Evolutionary conservation across 2,797 vertebrate genomes (phyloP), one percentile per base, ranked within the genome.

Genomic region (Scolopax rusticola): DNA sequence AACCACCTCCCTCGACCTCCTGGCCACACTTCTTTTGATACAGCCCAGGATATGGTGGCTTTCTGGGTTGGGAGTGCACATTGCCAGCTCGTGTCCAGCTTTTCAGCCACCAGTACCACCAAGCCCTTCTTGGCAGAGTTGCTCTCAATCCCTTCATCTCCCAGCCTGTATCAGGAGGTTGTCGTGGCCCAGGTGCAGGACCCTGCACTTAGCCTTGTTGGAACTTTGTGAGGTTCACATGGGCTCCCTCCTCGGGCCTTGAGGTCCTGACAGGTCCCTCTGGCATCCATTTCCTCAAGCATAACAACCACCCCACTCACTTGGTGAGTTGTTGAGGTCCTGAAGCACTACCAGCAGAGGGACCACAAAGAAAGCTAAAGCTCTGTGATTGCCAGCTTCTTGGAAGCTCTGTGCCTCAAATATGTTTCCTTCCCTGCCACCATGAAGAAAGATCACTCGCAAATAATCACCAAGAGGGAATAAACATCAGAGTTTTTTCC

Each of bases 1-100:
- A 61, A 53, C 50, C 9, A 1, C 15, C 15, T 12, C 15, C 32
- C 64, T 45, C 0, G 0, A 8, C 32, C 63, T 68, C 50, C 36
- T 81, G 15, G 17, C 16, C 33, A 8, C 0, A 0, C 23, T 84
- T 6, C 40, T 54, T 40, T 40, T 11, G 41, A 13, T 21, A n/a
- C 9, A 17, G 48, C 38, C 60, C 24, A 63, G 73, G 32, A 10
- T 41, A 21, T 2, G 1, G 3, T 38, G 45, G 25, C 8, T 21
- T 90, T 84, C 13, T 2, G 1, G 50, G 40, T 63, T 91, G 25
- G 1, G 1, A 32, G n/a, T 2, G 2, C 45, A 47, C 28, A 11
- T 4, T 63, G 28, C 13, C 7, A 2, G 17, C 10, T 82, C 25
- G 19, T 3, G 8, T n/a, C 23, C 17, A 28, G 7, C 9, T 45